Percentiles rank a stretch among this genome's conserved stretches.
Conservation (phyloP, 2,797 vertebrate genomes). For the Rachycentron canadum region DNA sequence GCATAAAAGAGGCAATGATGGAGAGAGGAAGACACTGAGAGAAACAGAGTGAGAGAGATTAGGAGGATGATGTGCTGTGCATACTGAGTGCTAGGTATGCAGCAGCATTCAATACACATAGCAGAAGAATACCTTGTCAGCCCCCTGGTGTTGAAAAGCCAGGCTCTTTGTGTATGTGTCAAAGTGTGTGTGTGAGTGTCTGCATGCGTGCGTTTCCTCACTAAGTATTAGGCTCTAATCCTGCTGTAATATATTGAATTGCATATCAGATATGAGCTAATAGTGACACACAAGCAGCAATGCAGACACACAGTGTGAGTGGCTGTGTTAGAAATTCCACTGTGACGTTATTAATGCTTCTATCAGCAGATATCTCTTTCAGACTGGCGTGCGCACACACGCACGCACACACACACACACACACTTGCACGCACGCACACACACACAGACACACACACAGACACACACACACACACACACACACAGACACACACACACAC, state of each 20-base stretch:
- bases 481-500: constrained; percentile 1
- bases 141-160: constrained; percentile 52
- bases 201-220: constrained; percentile 42
- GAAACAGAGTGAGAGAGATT: constrained; percentile 62
- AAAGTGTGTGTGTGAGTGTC: constrained; percentile 19
- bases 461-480: not conserved
- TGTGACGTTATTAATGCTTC: constrained; percentile 23
- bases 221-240: constrained; percentile 59
- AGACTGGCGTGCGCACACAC: not conserved
- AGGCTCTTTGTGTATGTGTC: constrained; percentile 47
- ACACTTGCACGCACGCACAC: not conserved
- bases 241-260: constrained; percentile 63
- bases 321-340: constrained; percentile 38
- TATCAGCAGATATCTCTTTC: constrained; percentile 43
- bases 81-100: constrained; percentile 74
- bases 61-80: constrained; percentile 63
- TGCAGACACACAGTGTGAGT: constrained; percentile 25
- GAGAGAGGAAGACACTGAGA: constrained; percentile 55
- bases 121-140: constrained; percentile 68
- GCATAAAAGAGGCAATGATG: constrained; percentile 30
- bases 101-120: constrained; percentile 64
- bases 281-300: constrained; percentile 55
- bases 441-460: not conserved
- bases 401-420: not conserved
- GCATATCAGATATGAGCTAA: constrained; percentile 64